Conservation (phyloP, 2,113 vertebrate genomes). For the Picathartes gymnocephalus region DNA sequence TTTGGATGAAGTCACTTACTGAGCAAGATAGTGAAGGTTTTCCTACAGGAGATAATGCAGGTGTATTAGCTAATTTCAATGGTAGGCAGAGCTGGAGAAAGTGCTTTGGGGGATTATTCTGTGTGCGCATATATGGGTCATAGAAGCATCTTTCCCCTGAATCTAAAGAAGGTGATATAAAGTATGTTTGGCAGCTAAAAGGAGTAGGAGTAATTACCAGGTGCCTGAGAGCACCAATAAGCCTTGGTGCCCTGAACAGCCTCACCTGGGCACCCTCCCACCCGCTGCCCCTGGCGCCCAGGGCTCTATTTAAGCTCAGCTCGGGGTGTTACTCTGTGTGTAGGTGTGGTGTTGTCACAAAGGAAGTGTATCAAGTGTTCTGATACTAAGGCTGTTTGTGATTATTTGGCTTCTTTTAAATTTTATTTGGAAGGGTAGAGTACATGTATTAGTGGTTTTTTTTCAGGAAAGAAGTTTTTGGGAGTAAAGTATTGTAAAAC, state of each 20-base stretch:
- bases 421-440: background rate
- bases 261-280: background rate
- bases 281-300: background rate
- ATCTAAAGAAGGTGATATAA: background rate
- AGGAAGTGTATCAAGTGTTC: fast-evolving
- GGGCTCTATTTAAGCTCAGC: background rate
- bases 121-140: background rate
- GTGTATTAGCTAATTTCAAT: background rate
- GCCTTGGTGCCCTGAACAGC: background rate
- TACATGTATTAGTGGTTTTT: background rate
- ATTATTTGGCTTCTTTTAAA: background rate
- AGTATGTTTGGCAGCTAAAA: background rate
- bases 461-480: background rate
- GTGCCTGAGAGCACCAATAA: background rate
- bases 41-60: background rate
- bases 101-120: background rate
- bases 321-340: fast-evolving
- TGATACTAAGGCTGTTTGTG: background rate
- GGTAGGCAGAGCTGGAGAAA: background rate
- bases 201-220: background rate
- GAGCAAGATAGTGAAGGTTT: background rate
- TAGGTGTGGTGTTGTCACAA: too few species aligned
- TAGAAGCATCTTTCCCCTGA: background rate
- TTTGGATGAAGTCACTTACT: background rate
- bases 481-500: background rate